Percentiles rank a stretch among this genome's conserved stretches.
phyloP scores from a whole-genome alignment of 2,888 invertebrate species.

The Eupithecia subfuscata region DNA sequence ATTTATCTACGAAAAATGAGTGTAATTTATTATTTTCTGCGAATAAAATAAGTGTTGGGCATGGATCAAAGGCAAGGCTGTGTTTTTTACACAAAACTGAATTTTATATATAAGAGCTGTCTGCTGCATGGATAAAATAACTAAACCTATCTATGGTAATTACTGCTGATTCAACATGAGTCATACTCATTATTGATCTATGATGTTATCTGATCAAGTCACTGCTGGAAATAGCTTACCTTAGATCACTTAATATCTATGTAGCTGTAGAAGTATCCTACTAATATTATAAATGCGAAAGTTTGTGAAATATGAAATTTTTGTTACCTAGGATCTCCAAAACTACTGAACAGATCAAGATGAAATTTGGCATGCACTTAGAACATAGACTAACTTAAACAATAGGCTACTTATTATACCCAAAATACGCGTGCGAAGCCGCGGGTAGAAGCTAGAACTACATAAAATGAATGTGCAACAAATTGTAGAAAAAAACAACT shows the following conservation, averaged over 20 bases:
- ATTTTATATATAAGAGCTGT: neutral
- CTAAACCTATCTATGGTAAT: neutral
- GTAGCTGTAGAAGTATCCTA: neutral
- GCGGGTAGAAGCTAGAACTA: no score
- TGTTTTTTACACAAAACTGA: neutral
- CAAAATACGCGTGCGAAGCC: no score
- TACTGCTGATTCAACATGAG: conserved; percentile 15
- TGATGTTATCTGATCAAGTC: conserved; percentile 14
- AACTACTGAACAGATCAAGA: no score
- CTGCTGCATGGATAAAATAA: neutral
- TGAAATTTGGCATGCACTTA: no score
- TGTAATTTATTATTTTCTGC: neutral
- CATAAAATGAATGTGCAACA: neutral
- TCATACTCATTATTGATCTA: neutral
- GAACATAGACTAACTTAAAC: no score
- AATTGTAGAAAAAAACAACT: neutral
- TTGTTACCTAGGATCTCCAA: no score
- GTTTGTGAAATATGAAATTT: no score
- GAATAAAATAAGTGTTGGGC: neutral
- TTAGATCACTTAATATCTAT: neutral
- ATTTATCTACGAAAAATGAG: no score
- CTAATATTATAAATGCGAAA: no score
- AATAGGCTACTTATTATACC: no score
- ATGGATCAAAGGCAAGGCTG: neutral
- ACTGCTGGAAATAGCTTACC: conserved; percentile 1